These are phyloP conservation scores for Etheostoma perlongum DNA, from an alignment of 2,797 vertebrate species.

Conservation along the genomic window DNA sequence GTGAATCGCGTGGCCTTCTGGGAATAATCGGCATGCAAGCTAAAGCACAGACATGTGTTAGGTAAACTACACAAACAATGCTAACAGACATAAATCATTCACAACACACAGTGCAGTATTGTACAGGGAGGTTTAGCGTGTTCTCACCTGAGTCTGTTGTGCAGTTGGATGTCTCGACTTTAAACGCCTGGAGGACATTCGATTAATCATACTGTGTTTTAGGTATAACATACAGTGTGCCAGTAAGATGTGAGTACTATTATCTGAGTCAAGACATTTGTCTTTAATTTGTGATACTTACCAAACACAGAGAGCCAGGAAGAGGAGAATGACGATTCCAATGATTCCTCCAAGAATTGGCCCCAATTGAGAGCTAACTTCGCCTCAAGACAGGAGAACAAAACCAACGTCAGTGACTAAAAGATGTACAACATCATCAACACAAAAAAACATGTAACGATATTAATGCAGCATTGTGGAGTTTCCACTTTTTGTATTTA, in stretches of 20 bases:
- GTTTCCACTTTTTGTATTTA: neutral
- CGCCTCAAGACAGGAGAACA: neutral
- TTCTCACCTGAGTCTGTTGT: slow-evolving; percentile 41
- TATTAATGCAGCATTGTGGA: neutral
- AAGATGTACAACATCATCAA: neutral
- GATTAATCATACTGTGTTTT: neutral
- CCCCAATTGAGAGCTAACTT: neutral
- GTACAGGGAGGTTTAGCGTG: neutral
- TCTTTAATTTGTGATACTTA: slow-evolving; percentile 12
- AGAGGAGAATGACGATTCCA: slow-evolving; percentile 23
- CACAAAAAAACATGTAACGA: neutral
- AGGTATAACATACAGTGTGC: neutral
- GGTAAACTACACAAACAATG: neutral
- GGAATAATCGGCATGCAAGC: neutral
- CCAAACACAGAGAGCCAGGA: slow-evolving; percentile 34
- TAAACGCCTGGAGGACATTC: slow-evolving; percentile 18
- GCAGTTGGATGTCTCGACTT: neutral
- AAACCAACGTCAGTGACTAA: neutral
- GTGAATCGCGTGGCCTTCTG: neutral
- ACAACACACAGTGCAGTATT: neutral
- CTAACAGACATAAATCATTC: neutral
- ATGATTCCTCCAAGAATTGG: slow-evolving; percentile 24
- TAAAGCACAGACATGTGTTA: too few relatives aligned
- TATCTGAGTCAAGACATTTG: neutral
- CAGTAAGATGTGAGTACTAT: neutral